Evolutionary conservation across 2,888 invertebrate genomes (phyloP).

Genomic region (Noctua janthe): DNA sequence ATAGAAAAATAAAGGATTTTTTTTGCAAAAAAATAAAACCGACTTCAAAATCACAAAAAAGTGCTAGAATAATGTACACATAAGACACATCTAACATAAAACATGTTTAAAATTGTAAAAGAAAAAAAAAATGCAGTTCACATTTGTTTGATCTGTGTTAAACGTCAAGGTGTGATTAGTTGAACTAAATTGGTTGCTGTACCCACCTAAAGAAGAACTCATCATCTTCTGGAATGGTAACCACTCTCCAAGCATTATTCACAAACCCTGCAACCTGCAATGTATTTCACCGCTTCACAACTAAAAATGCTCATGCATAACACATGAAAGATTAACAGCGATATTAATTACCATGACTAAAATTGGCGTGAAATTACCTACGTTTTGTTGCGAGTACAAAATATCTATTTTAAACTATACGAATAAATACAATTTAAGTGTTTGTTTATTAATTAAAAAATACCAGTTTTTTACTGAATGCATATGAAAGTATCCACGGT

Average conservation of each 20-base stretch:
- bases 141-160: no score
- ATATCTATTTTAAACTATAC: no score
- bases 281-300: neutral
- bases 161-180: neutral
- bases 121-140: no score
- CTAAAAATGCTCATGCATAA: neutral
- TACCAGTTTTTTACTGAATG: neutral
- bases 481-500: no score
- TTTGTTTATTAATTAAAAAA: neutral
- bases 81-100: no score
- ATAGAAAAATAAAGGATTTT: no score
- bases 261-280: conserved; percentile 18
- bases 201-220: neutral
- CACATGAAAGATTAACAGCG: no score
- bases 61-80: no score
- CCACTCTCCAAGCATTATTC: neutral
- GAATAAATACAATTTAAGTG: neutral
- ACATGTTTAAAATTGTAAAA: no score
- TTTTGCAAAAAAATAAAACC: no score
- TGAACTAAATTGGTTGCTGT: neutral
- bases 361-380: conserved; percentile 21
- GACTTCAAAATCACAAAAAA: no score
- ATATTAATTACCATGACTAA: no score
- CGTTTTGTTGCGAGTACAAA: neutral
- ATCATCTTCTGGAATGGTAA: neutral